These are phyloP conservation scores for Pogonocherus hispidulus DNA, from an alignment of 2,888 invertebrate genomes.

Conservation along the genomic window DNA sequence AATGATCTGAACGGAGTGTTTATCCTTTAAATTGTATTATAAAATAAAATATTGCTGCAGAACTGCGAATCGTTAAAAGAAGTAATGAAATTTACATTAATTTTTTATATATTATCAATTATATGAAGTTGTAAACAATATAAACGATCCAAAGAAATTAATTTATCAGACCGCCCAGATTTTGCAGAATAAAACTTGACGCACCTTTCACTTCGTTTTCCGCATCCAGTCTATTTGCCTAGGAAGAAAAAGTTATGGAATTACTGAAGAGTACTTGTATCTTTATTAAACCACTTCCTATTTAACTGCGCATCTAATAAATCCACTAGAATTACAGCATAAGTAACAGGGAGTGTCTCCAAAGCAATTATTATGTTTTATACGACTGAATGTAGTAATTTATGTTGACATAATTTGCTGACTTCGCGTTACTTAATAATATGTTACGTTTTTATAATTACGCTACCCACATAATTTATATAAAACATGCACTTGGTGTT, in stretches of 20 bases:
- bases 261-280: constrained; percentile 18
- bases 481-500: too few species aligned
- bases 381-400: constrained; percentile 9
- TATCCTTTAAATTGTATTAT: too few species aligned
- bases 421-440: not conserved
- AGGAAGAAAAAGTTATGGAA: not conserved
- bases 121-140: not conserved
- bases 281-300: constrained; percentile 23
- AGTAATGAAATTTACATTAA: not conserved
- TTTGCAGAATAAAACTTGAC: not conserved
- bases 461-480: too few species aligned
- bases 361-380: constrained; percentile 22
- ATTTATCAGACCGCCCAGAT: not conserved
- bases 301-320: constrained; percentile 22
- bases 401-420: constrained; percentile 6
- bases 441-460: not conserved
- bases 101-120: not conserved
- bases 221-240: not conserved
- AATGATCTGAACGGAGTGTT: too few species aligned
- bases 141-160: not conserved
- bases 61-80: not conserved
- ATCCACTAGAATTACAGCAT: constrained; percentile 11
- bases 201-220: not conserved
- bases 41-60: too few species aligned
- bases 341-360: constrained; percentile 16